Percentiles rank a stretch among this genome's conserved stretches.
phyloP scores from a whole-genome alignment of 2,888 invertebrate species.

The Cryptus armator region DNA sequence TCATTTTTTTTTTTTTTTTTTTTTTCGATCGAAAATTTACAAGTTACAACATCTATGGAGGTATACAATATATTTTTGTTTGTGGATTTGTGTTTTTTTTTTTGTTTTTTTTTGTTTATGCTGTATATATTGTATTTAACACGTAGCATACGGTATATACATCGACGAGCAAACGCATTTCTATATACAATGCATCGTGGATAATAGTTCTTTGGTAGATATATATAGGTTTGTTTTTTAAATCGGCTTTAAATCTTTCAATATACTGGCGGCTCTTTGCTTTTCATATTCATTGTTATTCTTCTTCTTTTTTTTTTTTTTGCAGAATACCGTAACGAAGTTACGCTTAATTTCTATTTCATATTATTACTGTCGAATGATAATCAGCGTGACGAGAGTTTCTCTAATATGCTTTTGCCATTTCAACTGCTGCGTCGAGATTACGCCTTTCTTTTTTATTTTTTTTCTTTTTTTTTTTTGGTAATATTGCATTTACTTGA shows the following conservation, averaged over 20 bases:
- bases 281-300: neutral
- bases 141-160: slow-evolving; percentile 65
- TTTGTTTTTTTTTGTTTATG: slow-evolving; percentile 13
- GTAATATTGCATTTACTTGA: neutral
- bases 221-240: slow-evolving; percentile 8
- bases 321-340: neutral
- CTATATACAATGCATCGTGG: slow-evolving; percentile 66
- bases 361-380: slow-evolving; percentile 30
- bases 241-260: slow-evolving; percentile 9
- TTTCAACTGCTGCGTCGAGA: neutral
- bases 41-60: slow-evolving; percentile 68
- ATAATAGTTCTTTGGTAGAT: slow-evolving; percentile 29
- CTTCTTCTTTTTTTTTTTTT: neutral
- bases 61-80: slow-evolving; percentile 57
- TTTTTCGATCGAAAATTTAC: slow-evolving; percentile 71
- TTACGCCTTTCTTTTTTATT: slow-evolving; percentile 13
- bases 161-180: slow-evolving; percentile 66
- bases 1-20: slow-evolving; percentile 55
- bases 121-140: slow-evolving; percentile 60
- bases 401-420: slow-evolving; percentile 9
- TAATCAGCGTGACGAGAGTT: slow-evolving; percentile 30
- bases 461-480: slow-evolving; percentile 5
- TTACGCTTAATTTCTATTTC: slow-evolving; percentile 24
- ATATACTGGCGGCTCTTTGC: slow-evolving; percentile 12
- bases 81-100: slow-evolving; percentile 3